A percentile compares a stretch with the other conserved stretches of the same genome.
phyloP scores from a whole-genome alignment of 2,113 vertebrate genomes.

The Psittacula cyanocephala region DNA sequence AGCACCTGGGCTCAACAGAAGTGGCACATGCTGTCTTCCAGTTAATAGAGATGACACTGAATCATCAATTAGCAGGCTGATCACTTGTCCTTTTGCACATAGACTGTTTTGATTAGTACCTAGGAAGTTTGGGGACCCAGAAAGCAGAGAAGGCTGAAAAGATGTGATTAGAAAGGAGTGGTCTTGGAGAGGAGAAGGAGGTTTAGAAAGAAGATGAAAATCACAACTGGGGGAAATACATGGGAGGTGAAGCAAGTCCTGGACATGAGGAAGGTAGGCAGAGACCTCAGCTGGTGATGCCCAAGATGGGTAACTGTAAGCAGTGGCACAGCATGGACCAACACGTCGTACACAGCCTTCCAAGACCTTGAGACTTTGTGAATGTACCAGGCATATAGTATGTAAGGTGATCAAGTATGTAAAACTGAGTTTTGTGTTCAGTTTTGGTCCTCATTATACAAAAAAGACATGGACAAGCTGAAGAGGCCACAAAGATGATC shows the following conservation, averaged over 20 bases:
- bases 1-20: neutral
- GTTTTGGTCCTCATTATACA: neutral
- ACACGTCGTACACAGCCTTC: accelerated
- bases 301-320: neutral
- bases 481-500: neutral
- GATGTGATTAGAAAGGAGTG: neutral
- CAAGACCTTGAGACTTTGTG: accelerated
- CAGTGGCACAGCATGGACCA: neutral
- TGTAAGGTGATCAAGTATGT: neutral
- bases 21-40: neutral
- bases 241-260: neutral
- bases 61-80: neutral
- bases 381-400: neutral
- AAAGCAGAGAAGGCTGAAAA: neutral
- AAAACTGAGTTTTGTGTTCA: neutral
- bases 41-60: neutral
- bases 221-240: neutral
- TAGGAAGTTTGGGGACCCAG: neutral
- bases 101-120: neutral
- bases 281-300: neutral
- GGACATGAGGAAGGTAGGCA: neutral
- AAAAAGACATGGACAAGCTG: neutral
- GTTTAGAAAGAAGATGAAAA: neutral
- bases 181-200: neutral
- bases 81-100: neutral